These are phyloP conservation scores for Dolichallabes microphthalmus DNA, from an alignment of 2,113 vertebrate genomes.

Conservation along the genomic window DNA sequence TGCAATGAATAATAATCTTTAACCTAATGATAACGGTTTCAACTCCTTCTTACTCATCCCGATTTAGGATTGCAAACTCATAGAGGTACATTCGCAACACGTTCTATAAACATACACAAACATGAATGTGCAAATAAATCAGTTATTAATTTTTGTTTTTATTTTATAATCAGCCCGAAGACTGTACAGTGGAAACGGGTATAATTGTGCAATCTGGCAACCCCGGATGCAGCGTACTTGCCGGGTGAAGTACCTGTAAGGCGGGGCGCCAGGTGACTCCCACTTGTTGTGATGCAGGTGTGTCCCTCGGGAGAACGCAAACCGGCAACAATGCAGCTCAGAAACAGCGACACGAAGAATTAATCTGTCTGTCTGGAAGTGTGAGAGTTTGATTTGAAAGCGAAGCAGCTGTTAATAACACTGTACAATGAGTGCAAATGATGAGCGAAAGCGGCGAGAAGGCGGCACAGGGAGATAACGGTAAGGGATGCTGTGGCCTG, in stretches of 20 bases:
- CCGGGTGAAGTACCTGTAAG: constrained; percentile 1
- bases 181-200: no score
- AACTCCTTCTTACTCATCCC: not conserved
- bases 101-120: not conserved
- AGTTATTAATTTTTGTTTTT: not conserved
- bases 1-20: rapidly evolving
- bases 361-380: not conserved
- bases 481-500: constrained; percentile 61
- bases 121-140: not conserved
- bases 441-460: constrained; percentile 76
- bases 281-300: constrained; percentile 50
- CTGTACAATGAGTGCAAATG: constrained; percentile 59
- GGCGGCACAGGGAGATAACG: constrained; percentile 74
- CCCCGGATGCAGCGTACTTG: not conserved
- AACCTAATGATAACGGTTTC: not conserved
- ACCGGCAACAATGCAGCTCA: constrained; percentile 23
- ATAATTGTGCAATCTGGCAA: not conserved
- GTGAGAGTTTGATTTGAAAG: constrained; percentile 14
- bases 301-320: constrained; percentile 17
- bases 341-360: not conserved
- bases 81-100: not conserved
- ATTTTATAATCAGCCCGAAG: not conserved
- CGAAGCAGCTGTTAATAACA: constrained; percentile 11
- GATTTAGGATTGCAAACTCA: not conserved
- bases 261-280: constrained; percentile 52